Evolutionary conservation across 2,797 vertebrate species (phyloP), one percentile per base, ranked within the genome.

Genomic region (Australoheros facetus): DNA sequence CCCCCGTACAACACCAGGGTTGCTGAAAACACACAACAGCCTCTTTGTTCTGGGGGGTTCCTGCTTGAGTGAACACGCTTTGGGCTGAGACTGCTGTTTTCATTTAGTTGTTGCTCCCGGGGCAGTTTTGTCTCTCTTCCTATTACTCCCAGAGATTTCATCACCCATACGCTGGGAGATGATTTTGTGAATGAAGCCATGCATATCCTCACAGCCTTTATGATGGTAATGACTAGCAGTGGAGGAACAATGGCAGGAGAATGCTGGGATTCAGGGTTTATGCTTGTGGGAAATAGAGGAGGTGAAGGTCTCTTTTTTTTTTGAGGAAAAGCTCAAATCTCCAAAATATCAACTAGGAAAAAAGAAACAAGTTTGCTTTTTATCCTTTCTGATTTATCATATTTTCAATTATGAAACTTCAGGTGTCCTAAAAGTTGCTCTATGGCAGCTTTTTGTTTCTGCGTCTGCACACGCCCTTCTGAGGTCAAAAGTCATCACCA

Each of bases 121-220:
- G 93, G 89, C 89, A 87, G 80, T 79, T 82, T 73, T 64, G 30
- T 19, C 19, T 51, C 56, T 66, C 71, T 48, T 78, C 75, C 66
- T 66, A 17, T 75, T 87, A 82, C 86, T 86, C 83, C 83, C 82
- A 95, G 42, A 96, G 96, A 95, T 95, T 95, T 96, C 95, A 96
- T 96, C 94, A 94, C 94, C 94, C 94, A 93, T 95, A 95, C 95
- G 92, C 95, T 91, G 94, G 95, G 95, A 96, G 95, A 97, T 96
- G 95, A 96, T 95, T 96, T 96, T 97, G 95, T 96, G 96, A 97
- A 96, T 95, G 95, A 97, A 97, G 95, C 96, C 95, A 96, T 95
- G 96, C 95, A 90, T 93, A 95, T 95, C 95, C 95, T 94, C 93
- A 85, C 85, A 39, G 96, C 94, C 94, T 96, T 97, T 97, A 95